Evolutionary conservation across 35 echinoderm and acorn worm genomes (phyloP).

Genomic region (Stichopus chloronotus): DNA sequence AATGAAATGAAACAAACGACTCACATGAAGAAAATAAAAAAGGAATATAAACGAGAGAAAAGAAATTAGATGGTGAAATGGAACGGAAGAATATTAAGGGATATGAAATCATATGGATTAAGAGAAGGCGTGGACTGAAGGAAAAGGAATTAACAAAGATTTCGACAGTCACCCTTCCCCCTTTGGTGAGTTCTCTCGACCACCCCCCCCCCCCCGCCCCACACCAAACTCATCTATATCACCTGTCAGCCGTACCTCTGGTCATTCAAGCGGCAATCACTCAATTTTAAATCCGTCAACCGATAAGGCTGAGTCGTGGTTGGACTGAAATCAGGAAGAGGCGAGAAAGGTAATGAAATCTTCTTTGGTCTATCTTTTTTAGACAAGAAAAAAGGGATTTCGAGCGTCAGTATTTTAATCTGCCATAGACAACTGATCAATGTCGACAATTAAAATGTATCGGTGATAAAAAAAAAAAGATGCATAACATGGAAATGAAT

Average conservation of each 20-base stretch:
- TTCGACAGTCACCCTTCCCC: not conserved
- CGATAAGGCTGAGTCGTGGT: constrained; percentile 75
- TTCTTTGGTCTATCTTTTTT: no score
- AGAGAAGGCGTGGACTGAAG: not conserved
- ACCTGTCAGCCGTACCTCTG: constrained; percentile 62
- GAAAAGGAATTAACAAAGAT: not conserved
- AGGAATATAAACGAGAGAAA: no score
- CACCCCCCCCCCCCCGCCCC: not conserved
- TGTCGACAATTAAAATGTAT: no score
- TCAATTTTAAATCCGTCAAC: constrained; percentile 73
- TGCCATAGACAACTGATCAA: no score
- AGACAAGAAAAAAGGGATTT: no score
- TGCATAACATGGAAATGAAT: not conserved
- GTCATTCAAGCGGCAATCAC: constrained; percentile 87
- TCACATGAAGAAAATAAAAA: no score
- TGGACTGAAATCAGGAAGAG: constrained; percentile 38
- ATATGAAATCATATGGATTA: not conserved
- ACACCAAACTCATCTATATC: not conserved
- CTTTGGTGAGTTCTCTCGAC: not conserved
- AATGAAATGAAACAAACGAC: no score
- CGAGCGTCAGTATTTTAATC: no score
- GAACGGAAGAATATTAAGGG: not conserved
- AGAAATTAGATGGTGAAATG: not conserved
- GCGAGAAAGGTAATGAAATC: no score
- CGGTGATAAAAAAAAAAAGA: no score